Percentiles rank a stretch among this genome's conserved stretches.
Conservation (phyloP, 2,797 vertebrate species). For the Melanotaenia trifasciata region DNA sequence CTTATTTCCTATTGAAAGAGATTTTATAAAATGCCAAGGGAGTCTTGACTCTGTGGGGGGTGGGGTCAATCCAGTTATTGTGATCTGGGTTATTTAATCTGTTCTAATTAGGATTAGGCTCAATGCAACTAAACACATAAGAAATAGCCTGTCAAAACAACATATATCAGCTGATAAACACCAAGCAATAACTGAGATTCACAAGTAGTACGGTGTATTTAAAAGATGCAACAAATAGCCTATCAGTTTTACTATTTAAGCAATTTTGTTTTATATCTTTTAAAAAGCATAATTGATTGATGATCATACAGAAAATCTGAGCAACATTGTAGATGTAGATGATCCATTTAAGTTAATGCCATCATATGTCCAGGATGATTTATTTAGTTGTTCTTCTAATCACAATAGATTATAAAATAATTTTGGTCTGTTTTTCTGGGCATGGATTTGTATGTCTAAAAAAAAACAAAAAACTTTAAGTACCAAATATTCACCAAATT, state of each 20-base stretch:
- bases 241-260: background rate
- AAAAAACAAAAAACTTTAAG: too few species aligned
- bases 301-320: background rate
- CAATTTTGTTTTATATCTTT: background rate
- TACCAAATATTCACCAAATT: too few species aligned
- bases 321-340: background rate
- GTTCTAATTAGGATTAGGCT: conserved; percentile 68
- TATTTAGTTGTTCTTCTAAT: background rate
- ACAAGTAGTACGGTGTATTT: background rate
- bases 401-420: conserved; percentile 2
- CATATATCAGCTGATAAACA: conserved; percentile 32
- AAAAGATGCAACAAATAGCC: background rate
- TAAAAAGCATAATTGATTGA: background rate
- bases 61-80: conserved; percentile 68
- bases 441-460: conserved; percentile 17
- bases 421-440: conserved; percentile 1
- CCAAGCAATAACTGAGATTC: conserved; percentile 13
- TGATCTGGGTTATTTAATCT: conserved; percentile 73
- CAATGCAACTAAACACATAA: conserved; percentile 65
- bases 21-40: conserved; percentile 8
- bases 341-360: background rate
- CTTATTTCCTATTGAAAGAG: background rate
- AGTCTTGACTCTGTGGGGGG: conserved; percentile 28
- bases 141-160: conserved; percentile 50
- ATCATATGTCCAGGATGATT: background rate